Evolutionary conservation across 1,140 invertebrate species (phyloP).

Genomic region (Melipona quadrifasciata): DNA sequence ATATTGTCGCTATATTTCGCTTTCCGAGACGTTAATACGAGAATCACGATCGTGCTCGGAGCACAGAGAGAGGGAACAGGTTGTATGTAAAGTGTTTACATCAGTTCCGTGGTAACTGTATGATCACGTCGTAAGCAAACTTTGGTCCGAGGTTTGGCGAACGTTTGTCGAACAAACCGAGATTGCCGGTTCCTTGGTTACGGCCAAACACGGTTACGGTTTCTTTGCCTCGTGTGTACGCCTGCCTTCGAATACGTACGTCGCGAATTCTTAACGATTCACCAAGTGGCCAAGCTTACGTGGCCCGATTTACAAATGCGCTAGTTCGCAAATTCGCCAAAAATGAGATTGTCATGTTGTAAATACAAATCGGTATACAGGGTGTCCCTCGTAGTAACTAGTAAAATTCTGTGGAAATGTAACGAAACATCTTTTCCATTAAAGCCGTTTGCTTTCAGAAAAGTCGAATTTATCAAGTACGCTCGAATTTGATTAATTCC

Average conservation of each 20-base stretch:
- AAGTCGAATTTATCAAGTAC: no score
- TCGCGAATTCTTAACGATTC: background rate
- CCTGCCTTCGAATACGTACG: background rate
- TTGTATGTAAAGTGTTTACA: conserved; percentile 39
- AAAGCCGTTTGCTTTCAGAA: no score
- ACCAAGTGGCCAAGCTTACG: background rate
- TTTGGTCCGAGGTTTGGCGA: conserved; percentile 26
- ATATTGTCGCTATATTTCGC: conserved; percentile 17
- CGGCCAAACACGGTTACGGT: conserved; percentile 56
- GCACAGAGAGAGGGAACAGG: conserved; percentile 12
- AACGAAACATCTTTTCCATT: no score
- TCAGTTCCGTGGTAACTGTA: background rate
- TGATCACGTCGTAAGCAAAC: conserved; percentile 36
- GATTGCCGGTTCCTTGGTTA: conserved; percentile 31
- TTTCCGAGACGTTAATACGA: background rate
- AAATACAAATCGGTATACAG: background rate
- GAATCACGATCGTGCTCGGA: background rate
- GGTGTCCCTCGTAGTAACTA: no score
- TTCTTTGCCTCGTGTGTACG: conserved; percentile 4
- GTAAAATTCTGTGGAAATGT: no score
- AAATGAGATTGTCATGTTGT: background rate
- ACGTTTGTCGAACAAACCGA: conserved; percentile 55
- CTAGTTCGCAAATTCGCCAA: background rate
- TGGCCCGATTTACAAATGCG: background rate
- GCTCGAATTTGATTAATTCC: no score